phyloP scores from a whole-genome alignment of 1,140 invertebrate genomes.

The Archivesica marissinica region DNA sequence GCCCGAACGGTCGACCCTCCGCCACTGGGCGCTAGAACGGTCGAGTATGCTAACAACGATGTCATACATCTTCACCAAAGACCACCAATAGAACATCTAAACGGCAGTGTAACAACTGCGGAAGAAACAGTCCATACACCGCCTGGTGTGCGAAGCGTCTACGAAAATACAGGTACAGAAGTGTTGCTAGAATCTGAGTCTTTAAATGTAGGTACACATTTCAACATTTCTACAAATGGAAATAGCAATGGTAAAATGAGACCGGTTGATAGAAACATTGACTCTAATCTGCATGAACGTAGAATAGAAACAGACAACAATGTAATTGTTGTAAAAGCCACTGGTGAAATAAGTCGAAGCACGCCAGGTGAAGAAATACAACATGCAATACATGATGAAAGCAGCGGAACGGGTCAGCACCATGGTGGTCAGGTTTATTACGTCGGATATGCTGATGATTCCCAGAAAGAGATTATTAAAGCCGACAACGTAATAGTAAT shows the following conservation, averaged over 20 bases:
- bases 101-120: not conserved
- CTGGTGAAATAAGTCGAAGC: not conserved
- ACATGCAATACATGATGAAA: not conserved
- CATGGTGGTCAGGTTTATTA: slow-evolving; percentile 2
- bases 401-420: no score
- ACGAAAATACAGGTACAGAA: not conserved
- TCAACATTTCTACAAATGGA: slow-evolving; percentile 2
- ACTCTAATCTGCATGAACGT: no score
- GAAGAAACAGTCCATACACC: not conserved
- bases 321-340: not conserved
- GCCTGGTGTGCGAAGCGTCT: not conserved
- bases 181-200: not conserved
- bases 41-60: not conserved
- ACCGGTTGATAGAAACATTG: not conserved
- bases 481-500: not conserved
- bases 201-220: not conserved
- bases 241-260: not conserved
- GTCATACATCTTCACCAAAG: not conserved
- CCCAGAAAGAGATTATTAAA: not conserved
- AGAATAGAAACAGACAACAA: not conserved
- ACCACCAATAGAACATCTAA: not conserved
- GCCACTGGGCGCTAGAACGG: not conserved
- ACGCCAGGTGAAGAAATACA: not conserved
- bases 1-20: not conserved
- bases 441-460: slow-evolving; percentile 4